These are phyloP conservation scores for Drosophila flavopinicola DNA, from an alignment of 2,888 invertebrate species.

Conservation along the genomic window DNA sequence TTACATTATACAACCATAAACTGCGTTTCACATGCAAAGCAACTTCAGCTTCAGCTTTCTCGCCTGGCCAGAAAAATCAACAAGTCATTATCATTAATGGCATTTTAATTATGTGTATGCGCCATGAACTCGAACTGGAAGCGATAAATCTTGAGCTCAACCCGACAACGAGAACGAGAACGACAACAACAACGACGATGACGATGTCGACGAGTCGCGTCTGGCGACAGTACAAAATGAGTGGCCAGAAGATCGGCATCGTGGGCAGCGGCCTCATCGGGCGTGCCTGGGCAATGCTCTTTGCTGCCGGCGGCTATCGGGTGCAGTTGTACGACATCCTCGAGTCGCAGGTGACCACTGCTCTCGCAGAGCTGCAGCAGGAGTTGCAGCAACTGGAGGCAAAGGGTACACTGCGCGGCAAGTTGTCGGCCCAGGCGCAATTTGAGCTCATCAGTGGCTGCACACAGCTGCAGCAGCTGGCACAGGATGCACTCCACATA, in stretches of 20 bases:
- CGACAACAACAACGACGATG: too few species aligned
- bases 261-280: conserved; percentile 97
- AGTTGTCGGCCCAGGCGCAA: conserved; percentile 90
- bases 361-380: conserved; percentile 89
- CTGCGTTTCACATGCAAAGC: conserved; percentile 3
- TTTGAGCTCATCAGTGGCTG: conserved; percentile 90
- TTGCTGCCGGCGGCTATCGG: conserved; percentile 95
- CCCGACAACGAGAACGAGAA: conserved; percentile 4
- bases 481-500: conserved; percentile 90
- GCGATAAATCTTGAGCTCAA: conserved; percentile 59
- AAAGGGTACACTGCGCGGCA: conserved; percentile 90
- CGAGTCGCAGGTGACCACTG: conserved; percentile 89
- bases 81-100: conserved; percentile 65
- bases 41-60: too few species aligned
- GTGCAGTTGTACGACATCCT: conserved; percentile 95
- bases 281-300: conserved; percentile 98
- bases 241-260: conserved; percentile 89
- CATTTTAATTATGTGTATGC: conserved; percentile 55
- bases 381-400: conserved; percentile 90
- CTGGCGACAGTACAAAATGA: conserved; percentile 71
- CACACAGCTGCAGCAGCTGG: conserved; percentile 88
- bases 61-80: conserved; percentile 23
- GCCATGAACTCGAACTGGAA: conserved; percentile 53
- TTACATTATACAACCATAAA: conserved; percentile 19
- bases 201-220: background rate